These are phyloP conservation scores for Syndactyla subalaris DNA, from an alignment of 2,797 vertebrate genomes.

Conservation along the genomic window DNA sequence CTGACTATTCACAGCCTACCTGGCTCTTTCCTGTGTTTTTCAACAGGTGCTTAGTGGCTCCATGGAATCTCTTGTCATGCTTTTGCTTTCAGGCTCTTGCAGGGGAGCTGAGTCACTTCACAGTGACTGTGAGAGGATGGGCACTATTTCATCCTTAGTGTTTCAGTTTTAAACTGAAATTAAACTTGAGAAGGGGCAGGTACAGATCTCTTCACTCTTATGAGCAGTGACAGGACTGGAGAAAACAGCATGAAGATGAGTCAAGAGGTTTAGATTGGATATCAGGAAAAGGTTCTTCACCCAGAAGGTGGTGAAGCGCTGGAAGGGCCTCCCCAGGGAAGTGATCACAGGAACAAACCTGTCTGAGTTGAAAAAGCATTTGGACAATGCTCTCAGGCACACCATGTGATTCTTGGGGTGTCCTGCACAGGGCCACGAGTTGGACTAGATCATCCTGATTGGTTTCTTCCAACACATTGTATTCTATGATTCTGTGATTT, in stretches of 20 bases:
- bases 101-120: not conserved
- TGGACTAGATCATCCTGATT: not conserved
- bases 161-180: not conserved
- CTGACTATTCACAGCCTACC: not conserved
- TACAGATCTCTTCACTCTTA: not conserved
- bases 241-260: not conserved
- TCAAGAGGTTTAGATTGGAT: not conserved
- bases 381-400: not conserved
- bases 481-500: not conserved
- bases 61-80: not conserved
- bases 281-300: not conserved
- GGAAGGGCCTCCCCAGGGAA: not conserved
- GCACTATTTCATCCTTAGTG: not conserved
- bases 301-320: not conserved
- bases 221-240: not conserved
- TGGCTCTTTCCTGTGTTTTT: not conserved
- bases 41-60: not conserved
- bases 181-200: not conserved
- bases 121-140: not conserved
- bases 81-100: not conserved
- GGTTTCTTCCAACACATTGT: not conserved
- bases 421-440: not conserved
- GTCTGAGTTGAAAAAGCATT: not conserved
- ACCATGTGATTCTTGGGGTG: accelerated
- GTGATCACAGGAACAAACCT: not conserved